These are phyloP conservation scores for Argynnis bischoffii DNA, from an alignment of 2,888 invertebrate species.

Conservation along the genomic window DNA sequence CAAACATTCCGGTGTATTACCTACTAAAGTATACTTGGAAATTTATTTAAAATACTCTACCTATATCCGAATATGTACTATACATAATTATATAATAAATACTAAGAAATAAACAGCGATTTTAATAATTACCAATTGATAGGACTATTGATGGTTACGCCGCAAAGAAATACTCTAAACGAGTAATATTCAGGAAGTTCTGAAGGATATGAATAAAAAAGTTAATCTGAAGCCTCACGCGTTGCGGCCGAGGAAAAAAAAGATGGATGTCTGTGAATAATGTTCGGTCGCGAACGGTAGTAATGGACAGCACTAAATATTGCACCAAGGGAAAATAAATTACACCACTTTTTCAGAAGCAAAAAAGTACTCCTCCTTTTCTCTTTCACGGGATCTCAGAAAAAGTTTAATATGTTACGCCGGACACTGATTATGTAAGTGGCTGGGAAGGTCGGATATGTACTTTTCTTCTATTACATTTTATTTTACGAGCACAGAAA, in stretches of 20 bases:
- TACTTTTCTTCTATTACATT: conserved; percentile 40
- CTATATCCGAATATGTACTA: not conserved
- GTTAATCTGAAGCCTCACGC: conserved; percentile 70
- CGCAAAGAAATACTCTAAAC: conserved; percentile 5
- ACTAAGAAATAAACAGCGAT: not conserved
- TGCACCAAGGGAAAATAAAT: conserved; percentile 80
- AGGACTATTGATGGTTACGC: not conserved
- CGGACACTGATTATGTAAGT: conserved; percentile 47
- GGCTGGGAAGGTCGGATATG: conserved; percentile 40
- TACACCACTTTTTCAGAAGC: conserved; percentile 76
- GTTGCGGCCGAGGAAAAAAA: conserved; percentile 68
- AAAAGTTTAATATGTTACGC: conserved; percentile 75
- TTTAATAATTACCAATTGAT: not conserved
- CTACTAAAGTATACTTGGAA: conserved; percentile 19
- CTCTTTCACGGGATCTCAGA: conserved; percentile 66
- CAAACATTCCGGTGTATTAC: conserved; percentile 53
- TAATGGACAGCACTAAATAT: conserved; percentile 83
- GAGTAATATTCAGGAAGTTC: conserved; percentile 17
- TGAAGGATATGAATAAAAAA: conserved; percentile 25
- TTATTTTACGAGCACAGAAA: conserved; percentile 34
- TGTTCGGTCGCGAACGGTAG: conserved; percentile 81
- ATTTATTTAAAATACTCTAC: conserved; percentile 10
- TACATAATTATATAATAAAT: not conserved
- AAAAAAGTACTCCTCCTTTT: conserved; percentile 77
- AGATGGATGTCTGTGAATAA: conserved; percentile 79